These are phyloP conservation scores for Thymelicus acteon DNA, from an alignment of 2,888 invertebrate genomes.

Conservation along the genomic window DNA sequence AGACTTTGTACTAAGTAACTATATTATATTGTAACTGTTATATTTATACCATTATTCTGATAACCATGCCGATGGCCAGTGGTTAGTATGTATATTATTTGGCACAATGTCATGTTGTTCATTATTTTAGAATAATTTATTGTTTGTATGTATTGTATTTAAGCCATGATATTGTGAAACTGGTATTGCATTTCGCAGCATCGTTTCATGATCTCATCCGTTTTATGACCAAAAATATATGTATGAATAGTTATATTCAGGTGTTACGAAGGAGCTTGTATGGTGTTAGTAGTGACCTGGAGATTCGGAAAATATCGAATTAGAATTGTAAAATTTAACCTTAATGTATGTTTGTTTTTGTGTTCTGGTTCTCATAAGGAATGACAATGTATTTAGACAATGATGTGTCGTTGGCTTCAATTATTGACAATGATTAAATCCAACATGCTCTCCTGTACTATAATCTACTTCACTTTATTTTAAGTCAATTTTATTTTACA, in stretches of 20 bases:
- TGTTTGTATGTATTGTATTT: constrained; percentile 29
- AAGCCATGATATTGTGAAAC: constrained; percentile 7
- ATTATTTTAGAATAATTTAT: constrained; percentile 37
- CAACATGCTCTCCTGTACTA: not conserved
- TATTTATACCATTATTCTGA: not conserved
- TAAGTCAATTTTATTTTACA: constrained; percentile 36
- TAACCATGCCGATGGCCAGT: constrained; percentile 1
- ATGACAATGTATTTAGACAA: not conserved
- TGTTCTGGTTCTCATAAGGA: not conserved
- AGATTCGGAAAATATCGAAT: too few species aligned
- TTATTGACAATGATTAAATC: constrained; percentile 8
- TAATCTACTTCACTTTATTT: constrained; percentile 26
- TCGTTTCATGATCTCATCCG: constrained; percentile 10
- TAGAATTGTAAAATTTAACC: too few species aligned
- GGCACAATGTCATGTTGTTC: constrained; percentile 18
- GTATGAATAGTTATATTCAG: constrained; percentile 34
- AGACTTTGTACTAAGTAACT: not conserved
- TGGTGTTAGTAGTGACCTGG: not conserved
- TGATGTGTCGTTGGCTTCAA: not conserved
- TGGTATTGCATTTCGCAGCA: constrained; percentile 3
- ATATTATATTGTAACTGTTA: not conserved
- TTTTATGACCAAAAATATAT: constrained; percentile 31
- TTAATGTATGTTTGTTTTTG: too few species aligned
- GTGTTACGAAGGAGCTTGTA: constrained; percentile 8
- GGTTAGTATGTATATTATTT: constrained; percentile 18